Evolutionary conservation across 1,140 invertebrate genomes (phyloP).

Genomic region (Drosophila pseudoobscura): DNA sequence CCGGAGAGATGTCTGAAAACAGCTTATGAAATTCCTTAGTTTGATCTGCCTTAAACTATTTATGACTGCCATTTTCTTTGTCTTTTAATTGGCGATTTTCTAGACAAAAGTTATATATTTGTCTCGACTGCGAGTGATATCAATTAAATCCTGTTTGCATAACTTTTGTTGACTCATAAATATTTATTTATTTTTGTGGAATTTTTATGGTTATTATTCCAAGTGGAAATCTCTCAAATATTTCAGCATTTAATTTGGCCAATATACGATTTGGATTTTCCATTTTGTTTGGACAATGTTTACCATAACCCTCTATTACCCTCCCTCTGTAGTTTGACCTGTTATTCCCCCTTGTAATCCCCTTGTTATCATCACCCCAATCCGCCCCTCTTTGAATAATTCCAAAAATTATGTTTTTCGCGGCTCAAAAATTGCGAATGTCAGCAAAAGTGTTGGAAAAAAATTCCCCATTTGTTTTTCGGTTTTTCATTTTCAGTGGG

Average conservation of each 20-base stretch:
- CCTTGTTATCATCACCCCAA: neutral
- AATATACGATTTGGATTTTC: too few relatives aligned
- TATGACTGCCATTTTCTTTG: neutral
- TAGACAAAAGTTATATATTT: too few relatives aligned
- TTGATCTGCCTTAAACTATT: neutral
- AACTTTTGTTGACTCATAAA: slow-evolving; percentile 52
- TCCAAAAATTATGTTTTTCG: slow-evolving; percentile 23
- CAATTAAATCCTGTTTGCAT: slow-evolving; percentile 54
- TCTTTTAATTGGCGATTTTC: too few relatives aligned
- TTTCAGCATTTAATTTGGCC: neutral
- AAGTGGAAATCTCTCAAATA: slow-evolving; percentile 1
- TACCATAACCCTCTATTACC: too few relatives aligned
- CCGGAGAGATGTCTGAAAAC: too few relatives aligned
- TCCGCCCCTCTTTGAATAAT: neutral
- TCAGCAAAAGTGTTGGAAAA: slow-evolving; percentile 33
- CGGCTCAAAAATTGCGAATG: slow-evolving; percentile 51
- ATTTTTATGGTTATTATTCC: neutral
- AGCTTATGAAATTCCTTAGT: too few relatives aligned
- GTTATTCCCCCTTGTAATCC: too few relatives aligned
- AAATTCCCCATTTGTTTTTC: slow-evolving; percentile 8
- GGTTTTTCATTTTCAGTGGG: slow-evolving; percentile 42
- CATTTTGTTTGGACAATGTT: too few relatives aligned
- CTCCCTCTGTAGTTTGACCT: too few relatives aligned
- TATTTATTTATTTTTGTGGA: slow-evolving; percentile 42
- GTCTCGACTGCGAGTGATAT: slow-evolving; percentile 3